Conservation (phyloP, 2,113 vertebrate species). For the Copsychus sechellarum region DNA sequence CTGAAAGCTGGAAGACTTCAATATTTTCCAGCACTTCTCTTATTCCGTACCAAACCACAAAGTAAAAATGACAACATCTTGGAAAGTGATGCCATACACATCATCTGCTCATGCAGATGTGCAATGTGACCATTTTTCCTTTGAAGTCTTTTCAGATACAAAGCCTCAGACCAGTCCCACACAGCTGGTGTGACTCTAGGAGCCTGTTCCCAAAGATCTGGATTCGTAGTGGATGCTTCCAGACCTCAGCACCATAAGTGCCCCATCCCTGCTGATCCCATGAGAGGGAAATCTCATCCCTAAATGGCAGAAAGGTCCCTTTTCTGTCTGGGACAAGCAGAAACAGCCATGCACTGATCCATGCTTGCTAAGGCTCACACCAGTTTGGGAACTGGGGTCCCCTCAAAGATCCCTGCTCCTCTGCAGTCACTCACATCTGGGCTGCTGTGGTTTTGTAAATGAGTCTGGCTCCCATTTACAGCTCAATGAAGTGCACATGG, state of each 20-base stretch:
- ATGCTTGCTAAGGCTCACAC: background rate
- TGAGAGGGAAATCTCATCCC: background rate
- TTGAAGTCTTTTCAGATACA: background rate
- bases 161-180: background rate
- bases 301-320: background rate
- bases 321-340: background rate
- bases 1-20: background rate
- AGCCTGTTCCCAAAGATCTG: background rate
- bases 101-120: background rate
- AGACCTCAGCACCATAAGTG: background rate
- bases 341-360: background rate
- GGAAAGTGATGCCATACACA: background rate
- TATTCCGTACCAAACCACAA: slow-evolving; percentile 6
- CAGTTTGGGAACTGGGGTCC: background rate
- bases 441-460: background rate
- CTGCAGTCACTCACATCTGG: background rate
- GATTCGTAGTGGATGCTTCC: background rate
- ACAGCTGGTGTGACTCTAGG: background rate
- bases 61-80: slow-evolving; percentile 9
- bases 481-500: background rate
- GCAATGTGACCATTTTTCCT: background rate
- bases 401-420: background rate
- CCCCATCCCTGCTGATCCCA: background rate
- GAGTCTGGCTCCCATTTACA: background rate
- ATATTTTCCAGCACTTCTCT: background rate